Conservation (phyloP, 2,888 invertebrate species). For the Heteromyza rotundicornis region DNA sequence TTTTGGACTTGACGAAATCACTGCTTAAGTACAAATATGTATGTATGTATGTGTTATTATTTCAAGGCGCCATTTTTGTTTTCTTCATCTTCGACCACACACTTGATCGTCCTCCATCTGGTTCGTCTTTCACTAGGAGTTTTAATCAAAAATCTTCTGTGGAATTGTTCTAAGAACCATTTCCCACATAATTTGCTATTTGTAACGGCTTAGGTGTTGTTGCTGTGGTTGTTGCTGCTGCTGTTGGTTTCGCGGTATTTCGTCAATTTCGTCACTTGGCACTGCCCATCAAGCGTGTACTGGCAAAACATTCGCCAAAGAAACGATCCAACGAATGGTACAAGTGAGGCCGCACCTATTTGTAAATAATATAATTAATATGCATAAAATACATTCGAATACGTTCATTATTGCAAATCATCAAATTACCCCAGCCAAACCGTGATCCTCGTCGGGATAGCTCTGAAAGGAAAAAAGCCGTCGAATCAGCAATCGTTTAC, state of each 20-base stretch:
- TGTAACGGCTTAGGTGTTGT: too few relatives aligned
- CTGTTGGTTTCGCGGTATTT: not conserved
- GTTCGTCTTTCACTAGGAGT: conserved; percentile 2
- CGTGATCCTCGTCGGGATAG: conserved; percentile 93
- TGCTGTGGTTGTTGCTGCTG: not conserved
- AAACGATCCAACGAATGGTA: conserved; percentile 90
- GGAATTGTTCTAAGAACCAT: not conserved
- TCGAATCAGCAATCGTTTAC: not conserved
- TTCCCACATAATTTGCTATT: not conserved
- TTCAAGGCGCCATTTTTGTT: conserved; percentile 32
- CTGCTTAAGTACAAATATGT: not conserved
- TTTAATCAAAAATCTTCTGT: not conserved
- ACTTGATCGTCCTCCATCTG: too few relatives aligned
- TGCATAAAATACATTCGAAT: too few relatives aligned
- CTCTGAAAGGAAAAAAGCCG: conserved; percentile 67
- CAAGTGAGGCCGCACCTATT: conserved; percentile 86
- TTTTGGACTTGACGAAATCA: not conserved
- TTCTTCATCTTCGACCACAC: too few relatives aligned
- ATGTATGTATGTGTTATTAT: not conserved
- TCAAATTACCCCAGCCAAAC: conserved; percentile 69
- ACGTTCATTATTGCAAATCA: too few relatives aligned
- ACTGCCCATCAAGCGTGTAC: conserved; percentile 50
- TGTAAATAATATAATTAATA: too few relatives aligned
- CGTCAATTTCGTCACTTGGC: conserved; percentile 34
- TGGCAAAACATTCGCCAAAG: conserved; percentile 64